Evolutionary conservation across 2,888 invertebrate species (phyloP).

Genomic region (Tachina fera): DNA sequence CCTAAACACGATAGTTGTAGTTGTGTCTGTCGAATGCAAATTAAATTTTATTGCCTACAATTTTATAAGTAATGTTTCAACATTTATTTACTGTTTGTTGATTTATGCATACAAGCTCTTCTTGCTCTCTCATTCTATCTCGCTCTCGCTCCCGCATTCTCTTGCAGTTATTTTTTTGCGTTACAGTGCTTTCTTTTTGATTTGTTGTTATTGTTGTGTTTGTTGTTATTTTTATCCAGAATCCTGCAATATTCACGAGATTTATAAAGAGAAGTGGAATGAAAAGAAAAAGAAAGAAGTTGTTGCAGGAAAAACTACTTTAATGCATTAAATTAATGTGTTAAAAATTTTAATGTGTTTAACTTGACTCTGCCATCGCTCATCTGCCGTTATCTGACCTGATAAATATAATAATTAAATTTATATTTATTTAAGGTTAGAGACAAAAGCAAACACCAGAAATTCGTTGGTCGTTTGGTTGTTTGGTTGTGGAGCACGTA

Average conservation of each 20-base stretch:
- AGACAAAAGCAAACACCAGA: constrained; percentile 8
- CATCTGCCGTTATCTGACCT: constrained; percentile 70
- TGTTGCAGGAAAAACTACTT: constrained; percentile 50
- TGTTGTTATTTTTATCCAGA: constrained; percentile 1
- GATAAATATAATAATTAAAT: constrained; percentile 69
- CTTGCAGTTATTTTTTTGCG: background rate
- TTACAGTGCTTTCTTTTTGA: constrained; percentile 9
- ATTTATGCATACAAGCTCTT: background rate
- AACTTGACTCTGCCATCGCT: constrained; percentile 60
- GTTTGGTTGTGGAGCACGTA: background rate
- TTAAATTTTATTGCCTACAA: constrained; percentile 71
- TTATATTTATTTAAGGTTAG: constrained; percentile 53
- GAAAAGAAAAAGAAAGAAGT: constrained; percentile 13
- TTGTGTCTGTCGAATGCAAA: constrained; percentile 62
- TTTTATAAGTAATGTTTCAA: constrained; percentile 71
- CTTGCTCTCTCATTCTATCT: background rate
- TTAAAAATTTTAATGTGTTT: constrained; percentile 70
- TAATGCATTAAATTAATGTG: constrained; percentile 67
- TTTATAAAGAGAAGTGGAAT: background rate
- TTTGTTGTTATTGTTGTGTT: background rate
- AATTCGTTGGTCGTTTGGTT: background rate
- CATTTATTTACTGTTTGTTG: constrained; percentile 63
- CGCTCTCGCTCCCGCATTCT: background rate
- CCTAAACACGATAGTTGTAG: constrained; percentile 30
- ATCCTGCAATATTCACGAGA: constrained; percentile 42